Evolutionary conservation across 1,140 invertebrate species (phyloP), one percentile per base, ranked within the genome.

Genomic region (Drosophila biarmipes): DNA sequence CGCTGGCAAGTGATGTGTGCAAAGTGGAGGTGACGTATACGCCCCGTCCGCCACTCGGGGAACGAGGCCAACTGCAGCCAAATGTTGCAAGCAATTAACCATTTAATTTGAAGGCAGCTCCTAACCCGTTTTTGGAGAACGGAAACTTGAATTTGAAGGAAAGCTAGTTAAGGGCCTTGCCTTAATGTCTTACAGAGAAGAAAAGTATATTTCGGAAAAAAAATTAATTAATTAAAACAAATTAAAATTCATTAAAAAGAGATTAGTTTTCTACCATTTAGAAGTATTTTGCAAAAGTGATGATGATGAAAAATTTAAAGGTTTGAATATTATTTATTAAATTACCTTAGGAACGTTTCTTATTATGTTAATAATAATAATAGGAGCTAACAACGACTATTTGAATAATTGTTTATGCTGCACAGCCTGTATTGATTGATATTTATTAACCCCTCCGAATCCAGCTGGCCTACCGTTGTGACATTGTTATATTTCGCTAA

Each of bases 1-100:
- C 66, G 12, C 31, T 62, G 55, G 59, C 66, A 67, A 84, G 45
- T 67, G 58, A 75, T 67, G 62, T 52, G 71, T 58, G 49, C 43
- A 53, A 58, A 53, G 81, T 59, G 79, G 31, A 58, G n/a, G 87
- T 87, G 72, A 61, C 64, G 82, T 67, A 81, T 67, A 78, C 69
- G 74, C 54, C 53, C 49, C 17, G 35, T 34, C 12, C 38, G 14
- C 51, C 14, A 10, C 46, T 11, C n/a, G 14, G 8, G 8, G 12
- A 27, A 27, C 27, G 11, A 21, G 15, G 15, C 46, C 35, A 64
- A 31, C 35, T 78, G 63, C 62, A 43, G 38, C 63, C 27, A 46
- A 61, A 59, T 72, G 58, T 73, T 78, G 46, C 61, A 75, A 59
- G 64, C 77, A 77, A 87, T 82, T 75, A 82, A 56, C 31, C 57